Percentiles rank a stretch among this genome's conserved stretches.
Conservation (phyloP, 2,113 vertebrate genomes). For the Neopipo cinnamomea region DNA sequence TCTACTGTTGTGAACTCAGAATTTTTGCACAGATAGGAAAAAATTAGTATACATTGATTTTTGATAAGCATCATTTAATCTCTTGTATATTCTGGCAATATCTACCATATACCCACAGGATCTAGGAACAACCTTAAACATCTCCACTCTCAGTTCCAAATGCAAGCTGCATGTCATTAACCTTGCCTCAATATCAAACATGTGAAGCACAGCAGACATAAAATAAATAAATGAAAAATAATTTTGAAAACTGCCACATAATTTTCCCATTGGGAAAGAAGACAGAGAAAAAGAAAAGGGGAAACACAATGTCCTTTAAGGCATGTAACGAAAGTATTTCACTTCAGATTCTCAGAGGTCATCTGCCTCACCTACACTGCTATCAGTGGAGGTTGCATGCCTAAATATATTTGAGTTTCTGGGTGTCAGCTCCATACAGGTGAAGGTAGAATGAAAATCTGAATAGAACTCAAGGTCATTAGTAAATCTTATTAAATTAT, state of each 20-base stretch:
- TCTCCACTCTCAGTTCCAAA: slow-evolving; percentile 1
- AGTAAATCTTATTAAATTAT: background rate
- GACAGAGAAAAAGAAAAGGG: background rate
- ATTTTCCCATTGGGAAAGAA: background rate
- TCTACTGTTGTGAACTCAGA: background rate
- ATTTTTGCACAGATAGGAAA: slow-evolving; percentile 10
- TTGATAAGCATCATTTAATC: slow-evolving; percentile 48
- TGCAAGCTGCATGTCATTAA: slow-evolving; percentile 36
- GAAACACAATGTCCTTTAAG: background rate
- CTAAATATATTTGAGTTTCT: background rate
- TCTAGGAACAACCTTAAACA: slow-evolving; percentile 19
- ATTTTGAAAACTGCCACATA: background rate
- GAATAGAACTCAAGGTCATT: background rate
- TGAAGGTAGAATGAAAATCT: background rate
- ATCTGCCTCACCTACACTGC: background rate
- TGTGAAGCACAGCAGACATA: background rate
- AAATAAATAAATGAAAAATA: slow-evolving; percentile 37
- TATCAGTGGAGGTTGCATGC: background rate
- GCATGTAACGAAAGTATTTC: background rate
- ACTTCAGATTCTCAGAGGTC: background rate
- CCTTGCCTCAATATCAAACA: slow-evolving; percentile 53
- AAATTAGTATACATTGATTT: slow-evolving; percentile 27
- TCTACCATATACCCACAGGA: background rate
- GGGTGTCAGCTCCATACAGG: background rate
- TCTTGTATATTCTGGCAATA: slow-evolving; percentile 32